Evolutionary conservation across 2,113 vertebrate species (phyloP), one percentile per base, ranked within the genome.

Genomic region (Psettodes erumei): DNA sequence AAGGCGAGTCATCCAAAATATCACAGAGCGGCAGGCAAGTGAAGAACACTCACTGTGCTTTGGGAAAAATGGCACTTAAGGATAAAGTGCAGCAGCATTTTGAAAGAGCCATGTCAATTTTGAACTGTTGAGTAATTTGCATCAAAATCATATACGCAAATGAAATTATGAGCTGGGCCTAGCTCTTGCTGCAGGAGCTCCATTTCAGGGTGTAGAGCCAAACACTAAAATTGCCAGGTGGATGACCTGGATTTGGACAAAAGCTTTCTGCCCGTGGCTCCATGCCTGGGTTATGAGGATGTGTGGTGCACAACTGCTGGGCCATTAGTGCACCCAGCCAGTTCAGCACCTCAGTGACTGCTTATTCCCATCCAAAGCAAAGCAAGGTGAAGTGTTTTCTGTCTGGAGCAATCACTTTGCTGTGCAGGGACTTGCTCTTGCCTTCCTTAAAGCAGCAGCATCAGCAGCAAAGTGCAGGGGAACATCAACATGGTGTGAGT

Each of bases 401-500:
- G 15, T 56, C 23, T 15, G 9, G 35, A 64, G 54, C 59, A 60
- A 64, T 67, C 37, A 65, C 12, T 62, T 66, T 50, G 16, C 10
- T n/a, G 54, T 71, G 37, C 50, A 68, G 2, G 5, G 19, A 16
- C 60, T 2, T 19, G 47, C 51, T 43, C 3, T 48, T 38, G 32
- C 43, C 33, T 27, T n/a, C 47, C 21, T 50, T 3, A 38, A 75
- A 38, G 74, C 50, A 55, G 37, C 48, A 32, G 55, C 23, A 61
- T 30, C 59, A 55, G 30, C n/a, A 54, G 19, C 3, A 10, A 6
- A 38, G 21, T 5, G 8, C 28, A 47, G 54, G 54, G 28, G 19
- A n/a, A n/a, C n/a, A n/a, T n/a, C 73, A 62, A 71, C 67, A n/a
- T 18, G 28, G 18, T 66, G 32, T 56, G 60, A 70, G 58, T 67